Conservation (phyloP, 1,140 invertebrate genomes). For the Danaus plexippus region DNA sequence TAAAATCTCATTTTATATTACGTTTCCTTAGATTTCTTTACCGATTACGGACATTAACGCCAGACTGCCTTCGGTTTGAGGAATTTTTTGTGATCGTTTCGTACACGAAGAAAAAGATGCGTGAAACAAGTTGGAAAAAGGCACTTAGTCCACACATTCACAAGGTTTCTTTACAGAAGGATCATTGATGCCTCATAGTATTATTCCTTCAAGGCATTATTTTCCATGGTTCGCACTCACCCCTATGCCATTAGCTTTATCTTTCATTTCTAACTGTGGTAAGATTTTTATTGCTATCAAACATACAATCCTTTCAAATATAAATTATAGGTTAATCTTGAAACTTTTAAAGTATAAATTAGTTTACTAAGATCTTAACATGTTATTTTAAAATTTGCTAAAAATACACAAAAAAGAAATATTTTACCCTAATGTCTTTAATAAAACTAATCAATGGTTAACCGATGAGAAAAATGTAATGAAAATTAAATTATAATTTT, state of each 20-base stretch:
- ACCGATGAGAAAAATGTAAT: no score
- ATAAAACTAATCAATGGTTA: no score
- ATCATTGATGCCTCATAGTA: slow-evolving; percentile 40
- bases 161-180: slow-evolving; percentile 40
- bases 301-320: slow-evolving; percentile 12
- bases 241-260: slow-evolving; percentile 40
- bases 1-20: slow-evolving; percentile 1
- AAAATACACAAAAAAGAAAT: no score
- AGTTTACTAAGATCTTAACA: no score
- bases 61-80: slow-evolving; percentile 24
- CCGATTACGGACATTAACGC: slow-evolving; percentile 23
- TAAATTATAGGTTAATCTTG: no score
- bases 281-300: slow-evolving; percentile 27
- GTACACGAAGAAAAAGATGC: slow-evolving; percentile 35
- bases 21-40: slow-evolving; percentile 15
- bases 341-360: no score
- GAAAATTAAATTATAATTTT: no score
- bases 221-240: slow-evolving; percentile 47
- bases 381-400: no score
- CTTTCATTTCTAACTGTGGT: slow-evolving; percentile 30
- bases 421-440: no score
- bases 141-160: slow-evolving; percentile 46
- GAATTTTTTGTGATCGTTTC: slow-evolving; percentile 38
- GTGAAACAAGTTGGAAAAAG: slow-evolving; percentile 61
- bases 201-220: slow-evolving; percentile 52